Base-by-base conservation (phyloP, 2,888 invertebrate species). In the Drosophila mettleri region DNA sequence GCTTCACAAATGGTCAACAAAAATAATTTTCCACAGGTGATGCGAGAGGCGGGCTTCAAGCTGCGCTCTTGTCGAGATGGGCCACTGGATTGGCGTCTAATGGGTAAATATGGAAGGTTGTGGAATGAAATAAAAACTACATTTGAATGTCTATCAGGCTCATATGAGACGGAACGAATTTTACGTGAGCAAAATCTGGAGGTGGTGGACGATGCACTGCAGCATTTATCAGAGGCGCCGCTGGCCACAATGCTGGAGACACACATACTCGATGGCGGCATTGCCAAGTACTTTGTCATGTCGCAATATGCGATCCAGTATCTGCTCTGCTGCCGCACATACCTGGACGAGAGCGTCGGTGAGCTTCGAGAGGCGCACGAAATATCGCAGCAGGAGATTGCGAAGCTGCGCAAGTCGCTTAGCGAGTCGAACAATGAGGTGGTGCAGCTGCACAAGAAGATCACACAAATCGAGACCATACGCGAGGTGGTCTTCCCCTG, bases 251-350 rank as follows among this genome's bases (percentile, higher is more conserved):
- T 91, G 8, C 68, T 92, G 29, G 90, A 92, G 38, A 90, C 88
- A 1, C 88, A 91, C 52, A 87, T 92, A 22, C 73, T 92, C 49
- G 92, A 92, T 61, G 91, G 91, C 49, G 91, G 91, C n/a, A 90
- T 92, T 14, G 89, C 90, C 24, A 92, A 92, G 66, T 92, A 92
- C 71, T 92, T 92, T 64, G 74, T 85, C 7, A 82, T 92, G 64
- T 90, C 92, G 0, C 92, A 92, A 53, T 86, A 91, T 33, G 87
- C 91, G 16, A 80, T 92, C 34, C 92, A 92, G 58, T 92, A 92
- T 65, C 60, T 92, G 34, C 54, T 91, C 14, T 92, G 90, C 63
- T 92, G 92, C 64, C 91, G 91, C 24, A 90, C 90, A 7, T 92
- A 90, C 69, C 75, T 92, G 12, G 92, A 92, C 54, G 91, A 92